A percentile compares a stretch with the other conserved stretches of the same genome.
Evolutionary conservation across 2,888 invertebrate species (phyloP).

Genomic region (Stenolophus ochropezus): DNA sequence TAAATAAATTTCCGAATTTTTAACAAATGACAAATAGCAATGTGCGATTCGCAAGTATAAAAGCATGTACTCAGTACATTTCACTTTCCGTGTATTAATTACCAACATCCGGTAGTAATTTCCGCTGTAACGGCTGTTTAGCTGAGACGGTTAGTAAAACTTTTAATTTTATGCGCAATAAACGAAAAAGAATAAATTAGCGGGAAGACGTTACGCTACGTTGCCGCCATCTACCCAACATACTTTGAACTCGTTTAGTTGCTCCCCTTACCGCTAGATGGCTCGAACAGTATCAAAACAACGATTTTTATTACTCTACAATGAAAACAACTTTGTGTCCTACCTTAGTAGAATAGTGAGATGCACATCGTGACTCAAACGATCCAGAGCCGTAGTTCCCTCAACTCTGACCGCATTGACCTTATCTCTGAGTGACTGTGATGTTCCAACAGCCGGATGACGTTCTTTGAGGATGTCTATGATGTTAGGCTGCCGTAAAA

Average conservation of each 20-base stretch:
- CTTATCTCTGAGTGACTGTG: slow-evolving; percentile 87
- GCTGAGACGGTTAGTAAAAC: slow-evolving; percentile 28
- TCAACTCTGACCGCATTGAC: slow-evolving; percentile 92
- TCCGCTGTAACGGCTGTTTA: slow-evolving; percentile 53
- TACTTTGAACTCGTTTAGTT: not conserved
- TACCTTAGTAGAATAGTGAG: slow-evolving; percentile 94
- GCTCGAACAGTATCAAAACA: not conserved
- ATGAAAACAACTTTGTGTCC: not conserved
- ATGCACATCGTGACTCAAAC: slow-evolving; percentile 94
- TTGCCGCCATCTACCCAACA: not conserved
- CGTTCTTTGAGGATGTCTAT: slow-evolving; percentile 92
- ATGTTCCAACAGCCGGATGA: slow-evolving; percentile 83
- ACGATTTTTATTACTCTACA: not conserved
- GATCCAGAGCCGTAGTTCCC: slow-evolving; percentile 88
- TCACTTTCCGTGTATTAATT: slow-evolving; percentile 57
- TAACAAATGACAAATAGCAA: slow-evolving; percentile 3
- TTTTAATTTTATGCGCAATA: slow-evolving; percentile 35
- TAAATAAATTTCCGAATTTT: slow-evolving; percentile 44
- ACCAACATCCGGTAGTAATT: slow-evolving; percentile 53
- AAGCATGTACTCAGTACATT: slow-evolving; percentile 39
- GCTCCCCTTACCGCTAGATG: not conserved
- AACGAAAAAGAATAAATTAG: slow-evolving; percentile 20
- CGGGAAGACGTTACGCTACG: not conserved
- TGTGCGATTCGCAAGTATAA: slow-evolving; percentile 25
- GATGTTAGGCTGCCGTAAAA: slow-evolving; percentile 94